Evolutionary conservation across 2,797 vertebrate species (phyloP).

Genomic region (Danio tinwini): DNA sequence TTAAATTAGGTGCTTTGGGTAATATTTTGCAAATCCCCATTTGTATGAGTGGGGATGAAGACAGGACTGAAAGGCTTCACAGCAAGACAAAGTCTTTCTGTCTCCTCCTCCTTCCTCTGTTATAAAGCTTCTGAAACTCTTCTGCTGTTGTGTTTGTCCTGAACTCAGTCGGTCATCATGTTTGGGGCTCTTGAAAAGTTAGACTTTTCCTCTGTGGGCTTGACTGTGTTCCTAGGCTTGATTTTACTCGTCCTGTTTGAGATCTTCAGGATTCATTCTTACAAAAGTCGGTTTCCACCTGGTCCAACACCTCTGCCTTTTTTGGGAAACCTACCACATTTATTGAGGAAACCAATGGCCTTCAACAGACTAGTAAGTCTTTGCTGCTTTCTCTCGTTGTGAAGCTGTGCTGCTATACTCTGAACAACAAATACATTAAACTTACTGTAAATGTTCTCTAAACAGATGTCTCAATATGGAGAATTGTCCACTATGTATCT

Average conservation of each 20-base stretch:
- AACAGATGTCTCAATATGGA: conserved; percentile 41
- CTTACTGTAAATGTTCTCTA: not conserved
- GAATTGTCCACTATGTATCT: conserved; percentile 21
- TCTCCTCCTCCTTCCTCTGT: not conserved
- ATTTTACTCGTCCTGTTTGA: conserved; percentile 45
- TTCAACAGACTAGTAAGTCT: conserved; percentile 37
- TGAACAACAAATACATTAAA: too few relatives aligned
- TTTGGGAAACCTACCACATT: conserved; percentile 27
- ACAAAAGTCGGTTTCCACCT: conserved; percentile 24
- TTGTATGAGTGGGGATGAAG: too few relatives aligned
- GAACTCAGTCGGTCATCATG: conserved; percentile 36
- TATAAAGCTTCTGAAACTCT: not conserved
- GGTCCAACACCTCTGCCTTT: conserved; percentile 54
- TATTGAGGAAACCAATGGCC: not conserved
- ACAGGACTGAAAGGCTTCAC: not conserved
- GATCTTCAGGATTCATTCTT: conserved; percentile 37
- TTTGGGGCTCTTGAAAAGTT: conserved; percentile 19
- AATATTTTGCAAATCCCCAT: too few relatives aligned
- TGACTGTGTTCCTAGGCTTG: conserved; percentile 37
- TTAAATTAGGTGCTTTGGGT: too few relatives aligned
- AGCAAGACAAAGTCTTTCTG: not conserved
- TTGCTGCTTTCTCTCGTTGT: not conserved
- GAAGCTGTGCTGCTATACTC: too few relatives aligned
- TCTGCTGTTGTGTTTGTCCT: not conserved
- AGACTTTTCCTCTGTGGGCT: conserved; percentile 23